Conservation (phyloP, 2,113 vertebrate genomes). For the Alouatta palliata region DNA sequence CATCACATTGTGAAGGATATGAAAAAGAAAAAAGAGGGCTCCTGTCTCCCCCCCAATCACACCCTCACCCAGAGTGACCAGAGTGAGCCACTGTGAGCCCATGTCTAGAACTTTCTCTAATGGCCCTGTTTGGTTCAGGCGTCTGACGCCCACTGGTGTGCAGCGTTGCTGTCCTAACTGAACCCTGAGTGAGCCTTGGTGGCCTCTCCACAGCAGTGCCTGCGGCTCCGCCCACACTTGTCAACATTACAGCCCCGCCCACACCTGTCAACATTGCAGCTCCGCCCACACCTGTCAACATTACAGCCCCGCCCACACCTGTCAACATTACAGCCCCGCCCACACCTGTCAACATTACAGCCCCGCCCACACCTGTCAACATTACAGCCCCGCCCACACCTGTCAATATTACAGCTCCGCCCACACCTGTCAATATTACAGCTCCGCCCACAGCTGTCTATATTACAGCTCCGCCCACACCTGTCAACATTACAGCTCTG, state of each 20-base stretch:
- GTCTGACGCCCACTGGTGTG: no score
- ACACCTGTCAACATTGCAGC: no score
- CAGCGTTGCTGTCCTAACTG: neutral
- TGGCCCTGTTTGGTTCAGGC: neutral
- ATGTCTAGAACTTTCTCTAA: neutral
- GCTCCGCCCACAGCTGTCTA: no score
- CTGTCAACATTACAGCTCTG: accelerated
- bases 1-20: neutral
- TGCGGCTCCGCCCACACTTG: no score
- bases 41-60: neutral
- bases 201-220: neutral
- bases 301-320: no score
- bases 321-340: accelerated
- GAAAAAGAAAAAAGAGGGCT: neutral
- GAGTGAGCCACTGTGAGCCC: neutral
- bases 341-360: no score
- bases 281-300: accelerated
- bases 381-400: neutral
- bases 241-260: accelerated
- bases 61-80: neutral
- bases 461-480: no score
- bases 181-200: neutral
- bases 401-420: accelerated
- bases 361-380: neutral
- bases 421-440: neutral